Percentiles rank a stretch among this genome's conserved stretches.
phyloP scores from a whole-genome alignment of 1,140 invertebrate genomes.

The Phymorhynchus buccinoides region DNA sequence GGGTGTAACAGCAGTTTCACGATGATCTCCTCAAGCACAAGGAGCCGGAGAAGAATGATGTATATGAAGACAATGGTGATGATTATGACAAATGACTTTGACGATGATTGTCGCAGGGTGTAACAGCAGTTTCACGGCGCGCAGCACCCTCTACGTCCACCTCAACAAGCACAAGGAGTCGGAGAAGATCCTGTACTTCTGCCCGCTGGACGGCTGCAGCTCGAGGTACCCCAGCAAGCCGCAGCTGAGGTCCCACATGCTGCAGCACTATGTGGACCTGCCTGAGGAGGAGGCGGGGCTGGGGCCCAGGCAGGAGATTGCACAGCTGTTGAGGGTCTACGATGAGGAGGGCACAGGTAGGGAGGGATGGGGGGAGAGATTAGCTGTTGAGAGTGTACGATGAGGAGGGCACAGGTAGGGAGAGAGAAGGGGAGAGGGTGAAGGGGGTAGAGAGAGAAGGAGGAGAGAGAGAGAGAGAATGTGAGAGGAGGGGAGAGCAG shows the following conservation, averaged over 20 bases:
- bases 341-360: not conserved
- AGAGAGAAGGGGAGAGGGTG: too few relatives aligned
- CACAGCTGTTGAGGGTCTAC: not conserved
- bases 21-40: too few relatives aligned
- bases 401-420: not conserved
- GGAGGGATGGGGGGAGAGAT: too few relatives aligned
- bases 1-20: too few relatives aligned
- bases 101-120: too few relatives aligned
- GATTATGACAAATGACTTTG: too few relatives aligned
- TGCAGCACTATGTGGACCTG: conserved; percentile 57
- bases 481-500: not conserved
- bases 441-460: too few relatives aligned
- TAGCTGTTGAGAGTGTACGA: too few relatives aligned
- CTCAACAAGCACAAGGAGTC: conserved; percentile 78
- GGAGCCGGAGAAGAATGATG: too few relatives aligned
- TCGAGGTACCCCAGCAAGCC: conserved; percentile 64
- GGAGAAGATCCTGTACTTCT: conserved; percentile 65
- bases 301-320: conserved; percentile 4
- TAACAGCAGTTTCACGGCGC: conserved; percentile 80
- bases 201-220: conserved; percentile 68
- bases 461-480: too few relatives aligned
- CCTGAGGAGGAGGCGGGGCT: not conserved
- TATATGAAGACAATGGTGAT: too few relatives aligned
- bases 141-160: conserved; percentile 82
- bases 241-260: conserved; percentile 64